Evolutionary conservation across 2,113 vertebrate genomes (phyloP).

Genomic region (Ictalurus punctatus): DNA sequence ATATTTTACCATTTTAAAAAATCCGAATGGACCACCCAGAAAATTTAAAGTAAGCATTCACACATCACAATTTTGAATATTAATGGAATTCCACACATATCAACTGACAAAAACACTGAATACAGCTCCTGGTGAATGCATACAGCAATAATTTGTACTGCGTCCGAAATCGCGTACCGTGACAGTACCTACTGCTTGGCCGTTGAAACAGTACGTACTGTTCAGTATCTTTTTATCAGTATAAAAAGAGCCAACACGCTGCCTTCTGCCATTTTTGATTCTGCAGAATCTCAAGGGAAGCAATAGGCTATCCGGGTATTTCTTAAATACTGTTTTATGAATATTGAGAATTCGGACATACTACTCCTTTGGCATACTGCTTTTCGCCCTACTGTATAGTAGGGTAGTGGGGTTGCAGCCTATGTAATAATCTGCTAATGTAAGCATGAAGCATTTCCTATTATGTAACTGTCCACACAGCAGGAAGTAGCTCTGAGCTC

Average conservation of each 20-base stretch:
- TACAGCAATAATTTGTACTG: background rate
- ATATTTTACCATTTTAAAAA: background rate
- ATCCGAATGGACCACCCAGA: background rate
- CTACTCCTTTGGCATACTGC: no score
- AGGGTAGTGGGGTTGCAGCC: no score
- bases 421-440: conserved; percentile 14
- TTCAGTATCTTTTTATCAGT: no score
- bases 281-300: no score
- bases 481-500: conserved; percentile 22
- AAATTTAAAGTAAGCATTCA: background rate
- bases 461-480: conserved; percentile 15
- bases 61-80: background rate
- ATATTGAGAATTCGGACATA: no score
- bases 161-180: no score
- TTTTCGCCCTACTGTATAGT: background rate
- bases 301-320: no score
- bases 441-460: background rate
- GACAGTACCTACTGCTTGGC: no score
- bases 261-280: no score
- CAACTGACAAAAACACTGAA: background rate
- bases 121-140: background rate
- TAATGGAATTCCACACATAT: background rate
- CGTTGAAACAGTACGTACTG: no score
- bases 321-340: no score
- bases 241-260: no score